phyloP scores from a whole-genome alignment of 2,797 vertebrate genomes.

The Falco berigora region DNA sequence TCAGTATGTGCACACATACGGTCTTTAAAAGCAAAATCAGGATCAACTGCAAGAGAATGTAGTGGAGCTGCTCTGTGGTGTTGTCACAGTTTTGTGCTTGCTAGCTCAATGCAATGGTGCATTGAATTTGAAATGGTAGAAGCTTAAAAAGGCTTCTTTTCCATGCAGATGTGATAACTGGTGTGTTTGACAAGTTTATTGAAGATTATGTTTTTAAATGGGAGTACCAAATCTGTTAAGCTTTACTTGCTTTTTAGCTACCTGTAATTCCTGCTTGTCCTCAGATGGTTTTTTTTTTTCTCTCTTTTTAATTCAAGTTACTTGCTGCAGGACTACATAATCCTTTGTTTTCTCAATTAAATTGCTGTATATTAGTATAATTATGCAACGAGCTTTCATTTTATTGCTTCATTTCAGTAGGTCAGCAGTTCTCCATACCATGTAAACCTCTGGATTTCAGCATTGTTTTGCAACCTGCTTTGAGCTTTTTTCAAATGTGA shows the following conservation, averaged over 20 bases:
- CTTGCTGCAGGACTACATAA: not conserved
- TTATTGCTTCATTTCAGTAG: not conserved
- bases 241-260: not conserved
- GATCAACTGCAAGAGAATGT: fast-evolving
- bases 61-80: not conserved
- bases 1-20: not conserved
- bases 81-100: not conserved
- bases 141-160: not conserved
- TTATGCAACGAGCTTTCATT: not conserved
- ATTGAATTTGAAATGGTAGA: not conserved
- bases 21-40: not conserved
- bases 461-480: not conserved
- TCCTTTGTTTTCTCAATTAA: not conserved
- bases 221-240: not conserved
- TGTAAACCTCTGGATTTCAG: not conserved
- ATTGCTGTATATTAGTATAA: not conserved
- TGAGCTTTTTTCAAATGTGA: not conserved
- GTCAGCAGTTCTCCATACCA: not conserved
- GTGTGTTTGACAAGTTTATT: not conserved
- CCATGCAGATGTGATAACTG: not conserved
- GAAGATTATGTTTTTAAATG: not conserved
- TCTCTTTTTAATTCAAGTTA: not conserved
- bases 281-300: not conserved
- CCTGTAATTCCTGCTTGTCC: not conserved
- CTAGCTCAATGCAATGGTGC: not conserved